A percentile compares a stretch with the other conserved stretches of the same genome.
Evolutionary conservation across 2,888 invertebrate species (phyloP).

Genomic region (Hesperia comma): DNA sequence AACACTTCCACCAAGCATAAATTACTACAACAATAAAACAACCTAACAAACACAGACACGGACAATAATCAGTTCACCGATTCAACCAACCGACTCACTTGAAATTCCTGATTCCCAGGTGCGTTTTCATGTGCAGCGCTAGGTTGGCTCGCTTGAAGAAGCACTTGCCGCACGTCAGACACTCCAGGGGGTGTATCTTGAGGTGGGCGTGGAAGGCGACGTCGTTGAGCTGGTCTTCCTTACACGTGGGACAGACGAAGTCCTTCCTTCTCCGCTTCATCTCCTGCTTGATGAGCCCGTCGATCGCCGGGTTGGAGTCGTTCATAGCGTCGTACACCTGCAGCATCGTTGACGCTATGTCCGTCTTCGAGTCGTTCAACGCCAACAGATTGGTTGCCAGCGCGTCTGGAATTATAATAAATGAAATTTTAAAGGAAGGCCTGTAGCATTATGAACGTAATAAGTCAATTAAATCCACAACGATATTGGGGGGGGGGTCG

Average conservation of each 20-base stretch:
- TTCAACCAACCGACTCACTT: slow-evolving; percentile 63
- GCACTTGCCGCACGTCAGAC: slow-evolving; percentile 91
- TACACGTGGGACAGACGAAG: slow-evolving; percentile 73
- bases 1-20: too few relatives aligned
- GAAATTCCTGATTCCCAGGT: slow-evolving; percentile 90
- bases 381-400: slow-evolving; percentile 54
- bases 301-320: slow-evolving; percentile 74
- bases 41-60: neutral
- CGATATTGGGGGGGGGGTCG: too few relatives aligned
- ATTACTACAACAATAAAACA: neutral
- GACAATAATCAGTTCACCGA: slow-evolving; percentile 8
- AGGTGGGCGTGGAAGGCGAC: slow-evolving; percentile 89
- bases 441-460: too few relatives aligned
- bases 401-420: neutral
- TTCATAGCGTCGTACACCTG: slow-evolving; percentile 64
- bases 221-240: slow-evolving; percentile 87
- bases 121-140: slow-evolving; percentile 90
- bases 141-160: slow-evolving; percentile 90
- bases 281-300: slow-evolving; percentile 77
- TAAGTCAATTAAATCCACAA: too few relatives aligned
- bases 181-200: slow-evolving; percentile 91
- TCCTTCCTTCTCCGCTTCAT: slow-evolving; percentile 61
- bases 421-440: too few relatives aligned
- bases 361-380: slow-evolving; percentile 65
- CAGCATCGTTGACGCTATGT: slow-evolving; percentile 60